Evolutionary conservation across 2,113 vertebrate species (phyloP).

Genomic region (Tetrao urogallus): DNA sequence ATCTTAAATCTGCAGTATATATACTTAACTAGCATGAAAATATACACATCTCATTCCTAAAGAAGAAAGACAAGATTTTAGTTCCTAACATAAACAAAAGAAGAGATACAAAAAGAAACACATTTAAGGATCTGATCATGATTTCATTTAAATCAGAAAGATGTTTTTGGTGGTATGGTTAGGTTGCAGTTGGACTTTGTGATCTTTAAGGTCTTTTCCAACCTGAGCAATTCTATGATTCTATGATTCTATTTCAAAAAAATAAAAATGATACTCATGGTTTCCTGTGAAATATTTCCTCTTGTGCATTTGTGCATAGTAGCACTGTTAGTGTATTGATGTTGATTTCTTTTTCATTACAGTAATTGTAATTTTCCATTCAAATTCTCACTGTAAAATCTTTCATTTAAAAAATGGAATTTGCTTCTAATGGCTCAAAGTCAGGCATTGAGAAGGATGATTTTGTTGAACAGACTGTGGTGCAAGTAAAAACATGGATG

Average conservation of each 20-base stretch:
- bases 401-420: not conserved
- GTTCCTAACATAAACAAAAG: not conserved
- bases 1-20: slow-evolving; percentile 56
- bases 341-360: not conserved
- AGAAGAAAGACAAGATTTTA: slow-evolving; percentile 44
- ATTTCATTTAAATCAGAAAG: not conserved
- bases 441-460: not conserved
- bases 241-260: not conserved
- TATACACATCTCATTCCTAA: slow-evolving; percentile 43
- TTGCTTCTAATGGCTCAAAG: not conserved
- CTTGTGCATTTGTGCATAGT: not conserved
- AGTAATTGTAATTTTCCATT: slow-evolving; percentile 4
- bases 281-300: slow-evolving; percentile 29
- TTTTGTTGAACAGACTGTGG: not conserved
- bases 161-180: not conserved
- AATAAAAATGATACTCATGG: not conserved
- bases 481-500: not conserved
- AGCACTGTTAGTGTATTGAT: not conserved
- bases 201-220: too few species aligned
- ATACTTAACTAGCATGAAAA: slow-evolving; percentile 54
- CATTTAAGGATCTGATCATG: not conserved
- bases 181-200: too few species aligned
- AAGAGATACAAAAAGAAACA: slow-evolving; percentile 38
- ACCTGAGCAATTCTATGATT: not conserved
- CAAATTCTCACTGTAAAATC: not conserved